Evolutionary conservation across 2,113 vertebrate genomes (phyloP).

Genomic region (Tetrax tetrax): DNA sequence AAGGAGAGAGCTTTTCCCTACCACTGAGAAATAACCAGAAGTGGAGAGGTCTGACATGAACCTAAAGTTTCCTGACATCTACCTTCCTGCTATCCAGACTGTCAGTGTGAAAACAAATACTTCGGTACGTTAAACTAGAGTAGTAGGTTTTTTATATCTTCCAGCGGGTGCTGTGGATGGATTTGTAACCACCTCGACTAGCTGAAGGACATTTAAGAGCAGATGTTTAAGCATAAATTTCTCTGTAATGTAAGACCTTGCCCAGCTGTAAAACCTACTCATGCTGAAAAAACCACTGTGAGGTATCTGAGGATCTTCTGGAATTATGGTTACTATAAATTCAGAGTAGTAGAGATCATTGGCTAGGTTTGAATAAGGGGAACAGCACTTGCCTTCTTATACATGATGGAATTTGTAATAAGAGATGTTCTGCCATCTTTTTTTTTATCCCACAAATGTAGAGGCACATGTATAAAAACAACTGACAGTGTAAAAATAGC

Average conservation of each 20-base stretch:
- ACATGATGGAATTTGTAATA: background rate
- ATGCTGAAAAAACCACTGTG: background rate
- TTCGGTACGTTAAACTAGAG: background rate
- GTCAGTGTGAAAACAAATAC: background rate
- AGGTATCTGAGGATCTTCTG: constrained; percentile 40
- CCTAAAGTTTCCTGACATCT: constrained; percentile 1
- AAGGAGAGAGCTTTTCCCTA: background rate
- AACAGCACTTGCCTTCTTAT: background rate
- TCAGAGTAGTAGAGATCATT: background rate
- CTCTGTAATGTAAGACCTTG: constrained; percentile 25
- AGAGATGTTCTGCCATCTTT: background rate
- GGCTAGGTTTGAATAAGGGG: background rate
- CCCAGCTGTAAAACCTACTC: constrained; percentile 32
- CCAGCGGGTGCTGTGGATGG: background rate
- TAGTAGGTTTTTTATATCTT: constrained; percentile 28
- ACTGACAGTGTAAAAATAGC: constrained; percentile 16
- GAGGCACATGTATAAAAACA: background rate
- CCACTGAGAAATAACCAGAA: background rate
- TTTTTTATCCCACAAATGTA: background rate
- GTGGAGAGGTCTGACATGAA: background rate
- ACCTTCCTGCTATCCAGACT: background rate
- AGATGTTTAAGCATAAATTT: constrained; percentile 55
- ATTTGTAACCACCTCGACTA: constrained; percentile 1
- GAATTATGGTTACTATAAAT: constrained; percentile 57
- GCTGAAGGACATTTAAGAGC: constrained; percentile 40